A percentile compares a stretch with the other conserved stretches of the same genome.
Evolutionary conservation across 2,888 invertebrate genomes (phyloP).

Genomic region (Cosmia pyralina): DNA sequence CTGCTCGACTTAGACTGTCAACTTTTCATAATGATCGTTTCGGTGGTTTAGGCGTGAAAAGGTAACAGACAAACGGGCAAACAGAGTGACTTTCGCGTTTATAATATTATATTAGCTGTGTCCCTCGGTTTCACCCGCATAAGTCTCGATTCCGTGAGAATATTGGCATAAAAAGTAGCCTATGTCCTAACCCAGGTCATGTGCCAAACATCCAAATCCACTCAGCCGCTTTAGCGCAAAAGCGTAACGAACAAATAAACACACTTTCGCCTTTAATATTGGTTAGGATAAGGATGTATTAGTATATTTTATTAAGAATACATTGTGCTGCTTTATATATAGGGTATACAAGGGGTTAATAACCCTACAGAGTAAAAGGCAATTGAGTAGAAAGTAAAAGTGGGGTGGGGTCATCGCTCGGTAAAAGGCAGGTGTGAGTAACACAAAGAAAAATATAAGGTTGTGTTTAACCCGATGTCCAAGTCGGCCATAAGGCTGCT

Average conservation of each 20-base stretch:
- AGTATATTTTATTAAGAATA: background rate
- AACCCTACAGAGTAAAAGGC: constrained; percentile 2
- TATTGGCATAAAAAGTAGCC: background rate
- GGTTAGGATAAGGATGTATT: background rate
- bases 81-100: background rate
- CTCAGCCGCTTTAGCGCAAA: background rate
- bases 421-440: constrained; percentile 27
- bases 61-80: background rate
- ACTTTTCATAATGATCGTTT: background rate
- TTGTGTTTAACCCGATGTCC: background rate
- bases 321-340: constrained; percentile 16
- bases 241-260: background rate
- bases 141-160: too few relatives aligned
- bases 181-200: background rate
- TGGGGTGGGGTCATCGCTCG: constrained; percentile 24
- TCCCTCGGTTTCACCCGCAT: background rate
- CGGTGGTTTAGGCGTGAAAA: background rate
- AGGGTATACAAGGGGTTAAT: constrained; percentile 4
- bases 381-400: constrained; percentile 10
- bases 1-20: too few relatives aligned
- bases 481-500: background rate
- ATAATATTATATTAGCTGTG: background rate
- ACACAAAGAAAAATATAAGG: constrained; percentile 11
- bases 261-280: background rate
- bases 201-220: background rate